Evolutionary conservation across 2,797 vertebrate species (phyloP).

Genomic region (Pampus argenteus): DNA sequence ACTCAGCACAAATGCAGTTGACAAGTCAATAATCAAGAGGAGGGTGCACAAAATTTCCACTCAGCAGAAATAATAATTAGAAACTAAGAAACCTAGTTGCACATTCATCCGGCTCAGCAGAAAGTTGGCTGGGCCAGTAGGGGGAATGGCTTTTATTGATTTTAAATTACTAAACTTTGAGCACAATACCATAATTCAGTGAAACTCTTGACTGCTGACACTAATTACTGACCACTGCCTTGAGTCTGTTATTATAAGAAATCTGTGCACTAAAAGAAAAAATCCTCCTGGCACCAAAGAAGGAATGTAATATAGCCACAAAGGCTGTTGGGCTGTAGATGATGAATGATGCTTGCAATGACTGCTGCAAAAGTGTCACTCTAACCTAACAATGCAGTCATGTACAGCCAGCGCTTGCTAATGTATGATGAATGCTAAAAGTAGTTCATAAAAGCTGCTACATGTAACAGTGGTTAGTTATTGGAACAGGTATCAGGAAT

Average conservation of each 20-base stretch:
- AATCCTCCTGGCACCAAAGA: not conserved
- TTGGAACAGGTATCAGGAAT: not conserved
- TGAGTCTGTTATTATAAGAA: not conserved
- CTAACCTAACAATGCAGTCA: not conserved
- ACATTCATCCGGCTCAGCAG: not conserved
- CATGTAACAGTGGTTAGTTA: not conserved
- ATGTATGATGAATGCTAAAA: no score
- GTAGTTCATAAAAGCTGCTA: not conserved
- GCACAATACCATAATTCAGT: not conserved
- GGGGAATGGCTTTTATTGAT: constrained; percentile 11
- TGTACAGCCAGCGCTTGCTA: not conserved
- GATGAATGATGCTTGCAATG: not conserved
- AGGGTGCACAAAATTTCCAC: not conserved
- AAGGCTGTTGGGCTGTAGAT: not conserved
- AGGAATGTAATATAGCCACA: not conserved
- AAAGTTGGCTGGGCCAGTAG: not conserved
- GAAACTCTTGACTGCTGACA: not conserved
- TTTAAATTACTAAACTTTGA: constrained; percentile 18
- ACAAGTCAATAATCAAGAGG: not conserved
- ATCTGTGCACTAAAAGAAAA: not conserved
- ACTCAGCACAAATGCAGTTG: constrained; percentile 5
- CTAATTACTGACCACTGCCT: not conserved
- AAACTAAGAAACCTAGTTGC: not conserved
- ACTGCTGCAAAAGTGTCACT: not conserved
- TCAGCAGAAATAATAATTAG: constrained; percentile 14